Evolutionary conservation across 37 sponge, comb jelly and placozoan species (phyloP).

Genomic region (Oscarella lobularis): DNA sequence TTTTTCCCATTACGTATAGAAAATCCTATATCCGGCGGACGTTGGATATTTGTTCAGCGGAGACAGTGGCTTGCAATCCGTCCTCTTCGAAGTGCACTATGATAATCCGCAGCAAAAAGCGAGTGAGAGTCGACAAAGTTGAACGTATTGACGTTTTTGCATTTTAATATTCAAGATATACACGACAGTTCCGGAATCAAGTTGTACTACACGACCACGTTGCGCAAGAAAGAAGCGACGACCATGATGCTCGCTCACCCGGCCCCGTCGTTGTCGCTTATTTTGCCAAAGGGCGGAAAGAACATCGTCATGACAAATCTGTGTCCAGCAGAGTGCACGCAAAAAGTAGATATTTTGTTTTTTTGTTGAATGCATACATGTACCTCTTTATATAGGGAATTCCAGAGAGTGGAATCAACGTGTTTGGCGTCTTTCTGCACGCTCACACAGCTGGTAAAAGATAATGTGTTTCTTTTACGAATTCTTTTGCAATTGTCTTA

Average conservation of each 20-base stretch:
- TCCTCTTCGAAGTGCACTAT: too few relatives aligned
- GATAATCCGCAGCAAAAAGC: too few relatives aligned
- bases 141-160: too few relatives aligned
- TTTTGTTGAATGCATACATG: too few relatives aligned
- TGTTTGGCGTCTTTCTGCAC: neutral
- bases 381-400: neutral
- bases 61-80: too few relatives aligned
- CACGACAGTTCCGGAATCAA: neutral
- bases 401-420: neutral
- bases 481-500: neutral
- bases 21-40: too few relatives aligned
- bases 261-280: neutral
- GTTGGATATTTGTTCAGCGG: too few relatives aligned
- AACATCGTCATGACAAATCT: neutral
- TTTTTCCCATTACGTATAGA: too few relatives aligned
- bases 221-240: neutral
- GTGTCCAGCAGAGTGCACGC: neutral
- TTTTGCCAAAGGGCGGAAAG: neutral
- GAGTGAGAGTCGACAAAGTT: too few relatives aligned
- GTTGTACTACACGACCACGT: neutral
- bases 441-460: neutral
- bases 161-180: too few relatives aligned
- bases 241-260: neutral
- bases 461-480: neutral
- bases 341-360: neutral